These are phyloP conservation scores for Ochropleura plecta DNA, from an alignment of 2,888 invertebrate genomes.

Conservation along the genomic window DNA sequence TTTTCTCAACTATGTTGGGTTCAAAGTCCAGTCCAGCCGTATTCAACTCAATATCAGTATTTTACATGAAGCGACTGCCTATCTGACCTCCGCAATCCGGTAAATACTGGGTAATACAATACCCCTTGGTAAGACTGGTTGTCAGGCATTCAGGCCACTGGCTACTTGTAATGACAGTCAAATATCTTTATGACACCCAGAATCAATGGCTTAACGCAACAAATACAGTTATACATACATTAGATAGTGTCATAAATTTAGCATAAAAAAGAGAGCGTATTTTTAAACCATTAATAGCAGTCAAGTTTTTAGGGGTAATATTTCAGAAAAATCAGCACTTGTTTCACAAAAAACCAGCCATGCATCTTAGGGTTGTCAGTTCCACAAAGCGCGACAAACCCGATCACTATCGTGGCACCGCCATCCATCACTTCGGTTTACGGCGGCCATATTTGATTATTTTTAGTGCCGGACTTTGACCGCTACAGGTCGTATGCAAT, in stretches of 20 bases:
- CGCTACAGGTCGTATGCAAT: conserved; percentile 6
- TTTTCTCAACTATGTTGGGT: too few relatives aligned
- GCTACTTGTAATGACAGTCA: too few relatives aligned
- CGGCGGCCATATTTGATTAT: conserved; percentile 40
- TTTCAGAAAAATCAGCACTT: conserved; percentile 1
- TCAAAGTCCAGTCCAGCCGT: too few relatives aligned
- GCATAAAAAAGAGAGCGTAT: neutral
- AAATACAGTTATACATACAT: too few relatives aligned
- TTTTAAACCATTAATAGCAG: neutral
- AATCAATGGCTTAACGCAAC: too few relatives aligned
- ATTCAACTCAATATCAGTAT: too few relatives aligned
- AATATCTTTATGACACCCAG: too few relatives aligned
- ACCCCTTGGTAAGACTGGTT: too few relatives aligned
- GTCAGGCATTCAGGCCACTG: too few relatives aligned
- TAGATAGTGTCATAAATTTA: neutral
- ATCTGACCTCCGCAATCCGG: too few relatives aligned
- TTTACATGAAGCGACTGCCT: too few relatives aligned
- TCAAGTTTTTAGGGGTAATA: neutral
- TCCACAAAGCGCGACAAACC: conserved; percentile 37
- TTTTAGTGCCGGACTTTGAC: conserved; percentile 36
- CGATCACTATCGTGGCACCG: conserved; percentile 28
- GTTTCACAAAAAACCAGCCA: conserved; percentile 27
- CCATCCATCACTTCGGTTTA: conserved; percentile 45
- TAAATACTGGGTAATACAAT: too few relatives aligned
- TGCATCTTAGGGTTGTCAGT: conserved; percentile 45